Percentiles rank a stretch among this genome's conserved stretches.
phyloP scores from a whole-genome alignment of 2,113 vertebrate genomes.

The Caretta caretta region DNA sequence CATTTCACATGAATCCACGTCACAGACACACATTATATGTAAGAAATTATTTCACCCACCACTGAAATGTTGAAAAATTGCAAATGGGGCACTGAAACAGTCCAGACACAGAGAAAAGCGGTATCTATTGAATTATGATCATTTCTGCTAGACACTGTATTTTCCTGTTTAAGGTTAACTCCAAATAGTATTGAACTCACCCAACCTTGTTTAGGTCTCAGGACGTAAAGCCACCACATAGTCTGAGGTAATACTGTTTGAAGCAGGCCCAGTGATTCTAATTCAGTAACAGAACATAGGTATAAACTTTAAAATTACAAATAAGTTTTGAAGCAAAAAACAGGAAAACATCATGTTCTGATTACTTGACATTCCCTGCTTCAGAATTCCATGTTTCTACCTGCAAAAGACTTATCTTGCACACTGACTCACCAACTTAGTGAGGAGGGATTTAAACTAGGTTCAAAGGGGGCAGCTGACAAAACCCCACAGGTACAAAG shows the following conservation, averaged over 20 bases:
- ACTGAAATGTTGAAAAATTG: neutral
- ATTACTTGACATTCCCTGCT: rapidly evolving
- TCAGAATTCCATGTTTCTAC: neutral
- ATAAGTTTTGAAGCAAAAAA: neutral
- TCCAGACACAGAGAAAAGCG: neutral
- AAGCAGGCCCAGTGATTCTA: neutral
- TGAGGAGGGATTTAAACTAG: neutral
- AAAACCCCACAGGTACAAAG: too few species aligned
- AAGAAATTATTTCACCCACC: neutral
- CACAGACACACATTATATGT: neutral
- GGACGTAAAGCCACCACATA: neutral
- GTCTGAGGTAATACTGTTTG: neutral
- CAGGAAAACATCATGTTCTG: neutral
- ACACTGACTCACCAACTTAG: neutral
- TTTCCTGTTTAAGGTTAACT: neutral
- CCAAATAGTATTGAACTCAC: neutral
- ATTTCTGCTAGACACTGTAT: neutral
- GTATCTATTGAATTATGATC: neutral
- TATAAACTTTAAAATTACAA: neutral
- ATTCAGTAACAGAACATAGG: neutral
- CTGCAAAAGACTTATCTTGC: too few species aligned
- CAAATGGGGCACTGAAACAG: neutral
- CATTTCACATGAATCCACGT: neutral
- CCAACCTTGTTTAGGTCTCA: neutral
- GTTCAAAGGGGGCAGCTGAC: neutral